These are phyloP conservation scores for Heterotilapia buettikoferi DNA, from an alignment of 2,113 vertebrate genomes.

Conservation along the genomic window DNA sequence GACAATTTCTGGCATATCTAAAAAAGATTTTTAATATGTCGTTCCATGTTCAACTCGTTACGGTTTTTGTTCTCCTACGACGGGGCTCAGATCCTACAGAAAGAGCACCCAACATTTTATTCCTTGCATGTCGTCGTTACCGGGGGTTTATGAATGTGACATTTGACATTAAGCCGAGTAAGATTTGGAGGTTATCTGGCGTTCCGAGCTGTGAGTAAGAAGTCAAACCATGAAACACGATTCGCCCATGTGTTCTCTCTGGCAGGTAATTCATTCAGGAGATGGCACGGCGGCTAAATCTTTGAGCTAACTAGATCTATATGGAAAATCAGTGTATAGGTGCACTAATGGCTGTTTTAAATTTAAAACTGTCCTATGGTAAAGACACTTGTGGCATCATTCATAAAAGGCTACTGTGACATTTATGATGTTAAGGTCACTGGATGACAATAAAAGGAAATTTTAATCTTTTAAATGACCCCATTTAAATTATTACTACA, in stretches of 20 bases:
- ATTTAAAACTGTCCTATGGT: slow-evolving; percentile 22
- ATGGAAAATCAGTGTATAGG: slow-evolving; percentile 3
- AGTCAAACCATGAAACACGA: slow-evolving; percentile 51
- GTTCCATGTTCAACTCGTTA: not conserved
- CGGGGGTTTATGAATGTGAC: slow-evolving; percentile 41
- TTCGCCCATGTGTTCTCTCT: slow-evolving; percentile 3
- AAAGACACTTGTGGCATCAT: slow-evolving; percentile 26
- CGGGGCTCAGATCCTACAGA: not conserved
- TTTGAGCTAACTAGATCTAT: slow-evolving; percentile 10
- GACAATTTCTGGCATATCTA: not conserved
- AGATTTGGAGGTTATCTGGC: slow-evolving; percentile 52
- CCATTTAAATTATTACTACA: slow-evolving; percentile 50
- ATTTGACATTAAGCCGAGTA: slow-evolving; percentile 34
- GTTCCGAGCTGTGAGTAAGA: slow-evolving; percentile 34
- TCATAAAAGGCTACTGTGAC: slow-evolving; percentile 36
- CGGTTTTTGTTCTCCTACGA: not conserved
- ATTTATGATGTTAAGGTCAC: slow-evolving; percentile 62
- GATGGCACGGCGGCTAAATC: slow-evolving; percentile 22
- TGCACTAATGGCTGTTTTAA: slow-evolving; percentile 13
- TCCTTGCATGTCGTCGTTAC: slow-evolving; percentile 26
- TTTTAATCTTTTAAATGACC: slow-evolving; percentile 65
- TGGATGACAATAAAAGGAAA: slow-evolving; percentile 60
- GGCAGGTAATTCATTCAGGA: slow-evolving; percentile 5
- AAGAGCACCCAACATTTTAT: slow-evolving; percentile 1
- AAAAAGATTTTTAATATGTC: not conserved